Evolutionary conservation across 2,888 invertebrate species (phyloP), one percentile per base, ranked within the genome.

Genomic region (Adela reaumurella): DNA sequence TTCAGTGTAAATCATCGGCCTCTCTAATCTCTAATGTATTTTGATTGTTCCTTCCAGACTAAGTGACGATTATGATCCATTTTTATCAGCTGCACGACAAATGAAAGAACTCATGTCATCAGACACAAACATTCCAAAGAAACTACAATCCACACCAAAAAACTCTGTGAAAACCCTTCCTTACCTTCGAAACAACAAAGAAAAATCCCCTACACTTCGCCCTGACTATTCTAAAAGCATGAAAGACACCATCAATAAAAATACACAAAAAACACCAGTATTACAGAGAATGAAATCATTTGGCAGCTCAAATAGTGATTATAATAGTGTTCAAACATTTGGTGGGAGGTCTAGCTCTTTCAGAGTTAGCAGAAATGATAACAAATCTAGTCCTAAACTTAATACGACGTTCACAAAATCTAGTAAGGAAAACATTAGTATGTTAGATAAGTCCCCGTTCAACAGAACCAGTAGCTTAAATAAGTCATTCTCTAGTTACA

Each of bases 71-170:
- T 90, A 91, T 70, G 88, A 92, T 68, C 92, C 92, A 47, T 91
- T 89, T 69, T 71, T 85, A 56, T 85, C 87, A 56, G 92, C 92
- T 46, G 89, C 91, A 71, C 86, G 86, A 55, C 92, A 92, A 73
- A 84, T 92, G 76, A 86, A 88, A 70, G 90, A 92, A 62, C 82
- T 92, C 29, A 85, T 91, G 71, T 86, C 87, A 47, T 83, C 86
- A 52, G 85, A 86, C 56, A 83, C 84, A 49, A 76, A 72, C 63
- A 67, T 78, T 57, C 69, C 77, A 56, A 74, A 73, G 68, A 74
- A 70, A 62, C 53, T 65, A 54, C 68, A 70, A 60, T 67, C 61
- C 46, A 56, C 72, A 54, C 58, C 77, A 61, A 67, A 78, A 71
- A 70, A 81, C 59, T 61, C 64, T 55, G 69, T 62, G 53, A 63